phyloP scores from a whole-genome alignment of 2,888 invertebrate genomes.

The Notodonta ziczac region DNA sequence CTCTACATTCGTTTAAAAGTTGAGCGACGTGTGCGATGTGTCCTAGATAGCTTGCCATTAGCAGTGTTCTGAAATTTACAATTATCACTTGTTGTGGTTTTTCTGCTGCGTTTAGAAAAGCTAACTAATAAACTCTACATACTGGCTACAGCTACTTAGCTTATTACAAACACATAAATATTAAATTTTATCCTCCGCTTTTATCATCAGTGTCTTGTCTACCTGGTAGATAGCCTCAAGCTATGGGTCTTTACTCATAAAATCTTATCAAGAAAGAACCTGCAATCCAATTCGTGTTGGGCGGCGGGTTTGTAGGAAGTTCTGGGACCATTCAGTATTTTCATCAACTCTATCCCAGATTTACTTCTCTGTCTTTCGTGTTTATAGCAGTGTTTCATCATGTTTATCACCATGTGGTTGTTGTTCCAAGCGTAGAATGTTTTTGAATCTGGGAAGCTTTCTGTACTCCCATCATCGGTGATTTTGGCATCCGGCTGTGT shows the following conservation, averaged over 20 bases:
- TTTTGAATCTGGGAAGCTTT: neutral
- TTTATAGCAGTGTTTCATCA: slow-evolving; percentile 79
- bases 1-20: slow-evolving; percentile 62
- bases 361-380: slow-evolving; percentile 63
- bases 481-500: neutral
- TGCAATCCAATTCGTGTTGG: slow-evolving; percentile 64
- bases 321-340: slow-evolving; percentile 60
- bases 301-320: slow-evolving; percentile 55
- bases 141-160: too few relatives aligned
- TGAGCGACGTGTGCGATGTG: slow-evolving; percentile 54
- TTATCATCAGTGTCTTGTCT: neutral
- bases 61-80: slow-evolving; percentile 52
- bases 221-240: neutral
- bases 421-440: slow-evolving; percentile 81
- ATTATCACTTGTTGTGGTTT: neutral
- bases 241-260: neutral
- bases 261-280: slow-evolving; percentile 42
- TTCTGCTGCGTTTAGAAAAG: too few relatives aligned
- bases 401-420: slow-evolving; percentile 62
- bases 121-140: too few relatives aligned
- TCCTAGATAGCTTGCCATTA: slow-evolving; percentile 71
- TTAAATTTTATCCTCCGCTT: too few relatives aligned
- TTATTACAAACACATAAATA: too few relatives aligned
- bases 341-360: slow-evolving; percentile 40
- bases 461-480: neutral